Percentiles rank a stretch among this genome's conserved stretches.
Conservation (phyloP, 2,797 vertebrate species). For the Vultur gryphus region DNA sequence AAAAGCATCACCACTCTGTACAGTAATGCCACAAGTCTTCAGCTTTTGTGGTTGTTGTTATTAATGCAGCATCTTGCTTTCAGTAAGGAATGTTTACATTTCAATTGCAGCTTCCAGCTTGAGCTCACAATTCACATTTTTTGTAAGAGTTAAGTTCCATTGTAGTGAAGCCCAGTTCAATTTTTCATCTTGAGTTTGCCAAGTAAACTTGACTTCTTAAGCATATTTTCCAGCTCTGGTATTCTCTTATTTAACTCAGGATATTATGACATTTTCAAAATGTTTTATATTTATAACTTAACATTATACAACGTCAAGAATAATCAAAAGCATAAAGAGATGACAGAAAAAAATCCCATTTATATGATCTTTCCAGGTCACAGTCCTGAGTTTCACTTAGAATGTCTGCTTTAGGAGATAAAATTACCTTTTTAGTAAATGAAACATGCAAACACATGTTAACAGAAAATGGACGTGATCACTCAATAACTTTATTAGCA, state of each 20-base stretch:
- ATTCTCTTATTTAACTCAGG: conserved; percentile 23
- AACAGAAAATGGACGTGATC: not conserved
- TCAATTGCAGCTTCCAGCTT: not conserved
- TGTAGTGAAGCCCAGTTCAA: conserved; percentile 10
- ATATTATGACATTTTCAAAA: conserved; percentile 46
- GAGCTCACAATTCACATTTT: not conserved
- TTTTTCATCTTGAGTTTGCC: conserved; percentile 4
- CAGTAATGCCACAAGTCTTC: not conserved
- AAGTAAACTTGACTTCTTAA: conserved; percentile 38
- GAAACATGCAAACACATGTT: not conserved
- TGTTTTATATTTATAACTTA: conserved; percentile 49
- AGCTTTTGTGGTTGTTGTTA: not conserved
- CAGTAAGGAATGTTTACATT: not conserved
- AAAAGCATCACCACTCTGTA: not conserved
- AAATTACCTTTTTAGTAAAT: not conserved
- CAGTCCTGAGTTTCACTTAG: not conserved
- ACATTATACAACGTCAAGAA: conserved; percentile 38
- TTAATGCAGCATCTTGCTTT: not conserved
- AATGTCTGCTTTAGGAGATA: not conserved
- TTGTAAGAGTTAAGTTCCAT: not conserved
- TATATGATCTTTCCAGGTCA: conserved; percentile 15
- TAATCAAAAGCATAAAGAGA: conserved; percentile 25
- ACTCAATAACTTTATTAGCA: not conserved
- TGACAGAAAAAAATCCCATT: conserved; percentile 31
- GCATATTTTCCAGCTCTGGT: conserved; percentile 27